Percentiles rank a stretch among this genome's conserved stretches.
These are phyloP conservation scores for human DNA, from an alignment of 2,113 vertebrate species.

Conservation along the genomic window GRCh38 chr18:11754501-11755000, in stretches of 20 bases:
- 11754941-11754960: constrained; percentile 38
- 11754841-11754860: background rate
- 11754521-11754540: background rate
- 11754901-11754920: constrained; percentile 25
- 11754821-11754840: background rate
- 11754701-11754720: background rate
- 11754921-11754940: constrained; percentile 29
- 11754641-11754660: background rate
- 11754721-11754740: background rate
- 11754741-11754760: background rate
- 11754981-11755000: background rate
- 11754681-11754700: background rate
- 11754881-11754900: constrained; percentile 20
- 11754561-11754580: background rate
- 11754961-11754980: constrained; percentile 50
- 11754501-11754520: background rate
- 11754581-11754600: background rate
- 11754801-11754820: background rate
- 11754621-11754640: background rate
- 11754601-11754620: background rate
- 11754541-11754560: background rate
- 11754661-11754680: background rate
- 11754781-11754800: background rate
- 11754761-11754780: background rate
- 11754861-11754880: background rate